phyloP scores from a whole-genome alignment of 2,888 invertebrate genomes.

The Nowickia ferox region DNA sequence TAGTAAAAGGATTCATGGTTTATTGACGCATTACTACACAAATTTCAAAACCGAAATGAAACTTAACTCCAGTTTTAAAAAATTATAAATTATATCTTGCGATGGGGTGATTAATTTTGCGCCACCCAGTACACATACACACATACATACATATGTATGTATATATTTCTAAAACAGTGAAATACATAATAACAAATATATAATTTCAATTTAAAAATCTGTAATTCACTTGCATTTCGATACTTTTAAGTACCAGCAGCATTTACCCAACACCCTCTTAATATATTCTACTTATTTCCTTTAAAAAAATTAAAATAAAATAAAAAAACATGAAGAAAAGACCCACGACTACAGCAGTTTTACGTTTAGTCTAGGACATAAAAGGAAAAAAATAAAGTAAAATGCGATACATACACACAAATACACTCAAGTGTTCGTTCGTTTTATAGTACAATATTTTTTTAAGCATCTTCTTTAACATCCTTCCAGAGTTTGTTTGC shows the following conservation, averaged over 20 bases:
- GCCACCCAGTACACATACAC: no score
- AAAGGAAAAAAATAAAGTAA: conserved; percentile 23
- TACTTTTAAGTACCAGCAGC: conserved; percentile 3
- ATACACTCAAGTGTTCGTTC: conserved; percentile 32
- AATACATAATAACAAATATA: background rate
- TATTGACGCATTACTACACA: no score
- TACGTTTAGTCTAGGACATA: conserved; percentile 48
- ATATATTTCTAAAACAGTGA: background rate
- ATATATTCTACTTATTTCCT: background rate
- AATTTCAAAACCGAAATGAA: no score
- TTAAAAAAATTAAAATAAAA: background rate
- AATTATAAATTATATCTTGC: no score
- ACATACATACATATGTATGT: no score
- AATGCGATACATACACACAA: conserved; percentile 35
- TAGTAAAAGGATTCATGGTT: no score
- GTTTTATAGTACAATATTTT: conserved; percentile 45
- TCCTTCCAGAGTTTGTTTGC: conserved; percentile 36
- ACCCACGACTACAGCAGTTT: conserved; percentile 11
- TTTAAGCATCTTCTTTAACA: conserved; percentile 45
- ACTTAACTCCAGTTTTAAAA: no score
- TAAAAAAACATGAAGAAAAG: no score
- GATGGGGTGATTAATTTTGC: no score
- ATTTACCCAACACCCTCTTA: conserved; percentile 22
- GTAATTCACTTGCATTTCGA: background rate
- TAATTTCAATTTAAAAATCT: background rate